A percentile compares a stretch with the other conserved stretches of the same genome.
phyloP scores from a whole-genome alignment of 1,140 invertebrate species.

The Lepidostoma basale region DNA sequence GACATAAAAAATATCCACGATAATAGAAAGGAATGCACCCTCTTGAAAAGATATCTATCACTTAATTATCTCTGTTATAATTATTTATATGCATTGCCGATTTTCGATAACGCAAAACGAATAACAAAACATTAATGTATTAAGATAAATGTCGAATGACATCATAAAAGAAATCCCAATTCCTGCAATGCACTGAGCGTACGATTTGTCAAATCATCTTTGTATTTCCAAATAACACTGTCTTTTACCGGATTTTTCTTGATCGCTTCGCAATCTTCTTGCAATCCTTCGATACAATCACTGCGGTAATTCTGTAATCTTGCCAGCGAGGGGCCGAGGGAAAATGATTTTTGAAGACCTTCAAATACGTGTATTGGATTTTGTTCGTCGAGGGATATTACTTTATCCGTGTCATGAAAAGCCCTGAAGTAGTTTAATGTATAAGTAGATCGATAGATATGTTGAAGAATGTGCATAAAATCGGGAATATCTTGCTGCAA shows the following conservation, averaged over 20 bases:
- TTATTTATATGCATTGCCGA: too few species aligned
- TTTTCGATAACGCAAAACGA: too few species aligned
- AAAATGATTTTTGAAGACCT: not conserved
- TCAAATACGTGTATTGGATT: not conserved
- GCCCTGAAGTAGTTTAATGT: not conserved
- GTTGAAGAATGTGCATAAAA: conserved; percentile 9
- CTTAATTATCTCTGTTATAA: too few species aligned
- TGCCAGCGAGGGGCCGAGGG: not conserved
- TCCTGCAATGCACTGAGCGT: not conserved
- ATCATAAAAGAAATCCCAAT: not conserved
- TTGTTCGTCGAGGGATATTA: not conserved
- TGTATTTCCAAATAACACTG: not conserved
- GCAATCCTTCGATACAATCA: conserved; percentile 5
- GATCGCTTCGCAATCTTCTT: not conserved
- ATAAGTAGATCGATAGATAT: not conserved
- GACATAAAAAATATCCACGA: too few species aligned
- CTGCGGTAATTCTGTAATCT: not conserved
- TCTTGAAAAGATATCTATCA: too few species aligned
- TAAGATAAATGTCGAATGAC: too few species aligned
- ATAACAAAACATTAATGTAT: too few species aligned
- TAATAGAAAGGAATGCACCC: too few species aligned
- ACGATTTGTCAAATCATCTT: not conserved
- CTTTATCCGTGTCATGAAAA: conserved; percentile 7
- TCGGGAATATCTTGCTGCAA: not conserved
- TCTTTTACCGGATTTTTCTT: not conserved